A percentile compares a stretch with the other conserved stretches of the same genome.
Evolutionary conservation across 2,113 vertebrate species (phyloP).

Genomic region (Corythoichthys haematopterus): DNA sequence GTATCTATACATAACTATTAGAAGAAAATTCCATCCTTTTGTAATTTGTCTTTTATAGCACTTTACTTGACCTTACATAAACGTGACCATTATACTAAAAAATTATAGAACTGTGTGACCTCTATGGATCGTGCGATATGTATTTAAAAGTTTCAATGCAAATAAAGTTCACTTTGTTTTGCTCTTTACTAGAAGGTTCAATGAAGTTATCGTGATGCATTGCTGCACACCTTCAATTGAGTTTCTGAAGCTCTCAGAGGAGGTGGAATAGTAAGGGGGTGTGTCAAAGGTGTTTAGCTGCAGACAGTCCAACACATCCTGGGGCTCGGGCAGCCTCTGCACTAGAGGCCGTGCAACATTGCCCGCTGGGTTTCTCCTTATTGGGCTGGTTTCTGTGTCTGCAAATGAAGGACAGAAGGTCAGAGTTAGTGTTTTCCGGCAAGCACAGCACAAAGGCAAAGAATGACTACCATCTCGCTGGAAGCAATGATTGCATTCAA

Average conservation of each 20-base stretch:
- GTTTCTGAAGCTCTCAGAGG: slow-evolving; percentile 92
- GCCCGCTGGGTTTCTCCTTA: slow-evolving; percentile 88
- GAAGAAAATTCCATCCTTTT: neutral
- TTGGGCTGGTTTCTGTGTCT: slow-evolving; percentile 84
- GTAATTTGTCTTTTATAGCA: neutral
- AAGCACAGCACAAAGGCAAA: neutral
- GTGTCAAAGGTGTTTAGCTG: slow-evolving; percentile 90
- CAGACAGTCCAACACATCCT: slow-evolving; percentile 85
- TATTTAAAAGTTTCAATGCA: neutral
- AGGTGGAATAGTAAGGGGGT: slow-evolving; percentile 93
- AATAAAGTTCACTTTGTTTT: neutral
- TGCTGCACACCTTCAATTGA: slow-evolving; percentile 80
- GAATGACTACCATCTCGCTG: neutral
- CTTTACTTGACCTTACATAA: neutral
- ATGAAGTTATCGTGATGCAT: neutral
- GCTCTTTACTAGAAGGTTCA: neutral
- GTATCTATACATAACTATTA: neutral
- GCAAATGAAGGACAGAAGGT: slow-evolving; percentile 1
- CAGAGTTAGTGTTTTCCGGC: neutral
- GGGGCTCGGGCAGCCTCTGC: slow-evolving; percentile 84
- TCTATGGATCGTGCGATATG: neutral
- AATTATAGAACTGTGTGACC: neutral
- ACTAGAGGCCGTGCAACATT: slow-evolving; percentile 88
- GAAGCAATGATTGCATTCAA: neutral
- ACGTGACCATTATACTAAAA: neutral